These are phyloP conservation scores for Oxyscelio sp. DNA, from an alignment of 2,888 invertebrate genomes.

Conservation along the genomic window DNA sequence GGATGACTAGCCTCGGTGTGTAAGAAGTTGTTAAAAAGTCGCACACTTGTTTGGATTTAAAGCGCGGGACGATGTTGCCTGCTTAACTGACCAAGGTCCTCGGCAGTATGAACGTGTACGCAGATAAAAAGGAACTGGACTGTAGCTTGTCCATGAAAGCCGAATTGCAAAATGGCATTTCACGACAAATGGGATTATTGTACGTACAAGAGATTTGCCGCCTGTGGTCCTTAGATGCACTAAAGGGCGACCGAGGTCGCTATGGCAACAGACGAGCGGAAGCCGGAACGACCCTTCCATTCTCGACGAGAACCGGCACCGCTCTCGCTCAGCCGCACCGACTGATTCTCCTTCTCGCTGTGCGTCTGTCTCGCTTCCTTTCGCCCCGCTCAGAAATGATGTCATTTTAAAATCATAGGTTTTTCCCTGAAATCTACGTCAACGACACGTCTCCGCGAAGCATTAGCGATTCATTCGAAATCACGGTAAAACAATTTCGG, in stretches of 20 bases:
- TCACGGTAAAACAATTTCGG: constrained; percentile 19
- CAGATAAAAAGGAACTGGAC: constrained; percentile 51
- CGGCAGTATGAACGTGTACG: constrained; percentile 27
- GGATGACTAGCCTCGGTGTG: no score
- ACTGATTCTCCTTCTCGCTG: constrained; percentile 83
- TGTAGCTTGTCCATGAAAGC: constrained; percentile 45
- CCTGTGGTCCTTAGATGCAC: constrained; percentile 84
- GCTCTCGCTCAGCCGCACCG: constrained; percentile 81
- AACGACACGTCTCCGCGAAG: not conserved
- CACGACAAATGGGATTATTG: constrained; percentile 84
- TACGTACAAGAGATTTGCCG: constrained; percentile 87
- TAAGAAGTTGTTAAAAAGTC: no score
- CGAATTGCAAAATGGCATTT: constrained; percentile 83
- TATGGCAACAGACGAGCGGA: constrained; percentile 86
- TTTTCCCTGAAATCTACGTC: constrained; percentile 37
- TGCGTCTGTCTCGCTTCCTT: constrained; percentile 65
- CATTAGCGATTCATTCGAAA: constrained; percentile 30
- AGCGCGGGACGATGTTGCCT: no score
- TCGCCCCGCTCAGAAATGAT: constrained; percentile 55
- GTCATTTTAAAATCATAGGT: constrained; percentile 76
- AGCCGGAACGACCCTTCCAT: constrained; percentile 83
- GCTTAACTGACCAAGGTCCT: constrained; percentile 36
- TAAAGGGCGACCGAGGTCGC: constrained; percentile 84
- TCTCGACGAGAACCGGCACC: constrained; percentile 78
- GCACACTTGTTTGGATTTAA: no score